Percentiles rank a stretch among this genome's conserved stretches.
Conservation (phyloP, 1,140 invertebrate genomes). For the Drosophila sechellia region DNA sequence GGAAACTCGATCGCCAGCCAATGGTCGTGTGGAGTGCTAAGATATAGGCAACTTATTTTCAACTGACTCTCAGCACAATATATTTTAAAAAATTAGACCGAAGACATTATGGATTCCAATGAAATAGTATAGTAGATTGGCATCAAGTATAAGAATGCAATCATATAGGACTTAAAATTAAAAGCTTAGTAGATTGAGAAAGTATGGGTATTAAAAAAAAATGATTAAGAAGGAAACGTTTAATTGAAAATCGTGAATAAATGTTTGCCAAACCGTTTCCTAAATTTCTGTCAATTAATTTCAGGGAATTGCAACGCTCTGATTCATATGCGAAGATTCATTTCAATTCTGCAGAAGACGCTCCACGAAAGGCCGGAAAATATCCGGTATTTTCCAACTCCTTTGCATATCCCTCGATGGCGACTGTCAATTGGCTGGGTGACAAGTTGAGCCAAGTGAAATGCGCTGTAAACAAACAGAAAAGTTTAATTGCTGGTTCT, state of each 20-base stretch:
- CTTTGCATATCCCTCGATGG: constrained; percentile 3
- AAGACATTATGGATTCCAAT: background rate
- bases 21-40: constrained; percentile 12
- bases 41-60: constrained; percentile 41
- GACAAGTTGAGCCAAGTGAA: constrained; percentile 20
- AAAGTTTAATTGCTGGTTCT: constrained; percentile 50
- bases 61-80: too few species aligned
- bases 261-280: constrained; percentile 28
- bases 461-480: constrained; percentile 53
- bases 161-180: too few species aligned
- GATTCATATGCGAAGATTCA: constrained; percentile 15
- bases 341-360: background rate
- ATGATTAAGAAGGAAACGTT: background rate
- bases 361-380: background rate
- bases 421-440: constrained; percentile 5
- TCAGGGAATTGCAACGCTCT: constrained; percentile 11
- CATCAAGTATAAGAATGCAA: too few species aligned
- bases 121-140: too few species aligned
- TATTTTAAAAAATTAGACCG: background rate
- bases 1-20: constrained; percentile 7
- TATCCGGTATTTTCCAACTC: constrained; percentile 39
- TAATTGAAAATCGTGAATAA: background rate
- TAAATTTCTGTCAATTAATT: constrained; percentile 12
- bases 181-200: too few species aligned
- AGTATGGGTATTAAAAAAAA: too few species aligned